Evolutionary conservation across 2,113 vertebrate species (phyloP).

Genomic region (Centropus bengalensis): DNA sequence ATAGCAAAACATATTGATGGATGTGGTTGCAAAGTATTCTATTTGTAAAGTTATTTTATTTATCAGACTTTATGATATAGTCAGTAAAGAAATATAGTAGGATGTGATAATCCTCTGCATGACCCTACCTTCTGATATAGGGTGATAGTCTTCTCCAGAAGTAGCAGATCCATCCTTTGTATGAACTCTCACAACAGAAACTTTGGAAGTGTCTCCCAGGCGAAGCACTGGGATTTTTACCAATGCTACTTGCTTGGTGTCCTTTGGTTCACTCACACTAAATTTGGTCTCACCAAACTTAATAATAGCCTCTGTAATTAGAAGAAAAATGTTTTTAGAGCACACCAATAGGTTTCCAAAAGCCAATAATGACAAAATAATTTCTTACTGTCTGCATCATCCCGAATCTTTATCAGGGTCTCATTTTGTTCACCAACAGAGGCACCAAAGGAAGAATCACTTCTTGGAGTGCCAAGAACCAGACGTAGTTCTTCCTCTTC

Average conservation of each 20-base stretch:
- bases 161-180: constrained; percentile 94
- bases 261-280: constrained; percentile 88
- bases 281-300: constrained; percentile 85
- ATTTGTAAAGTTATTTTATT: neutral
- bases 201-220: constrained; percentile 89
- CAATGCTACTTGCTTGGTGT: constrained; percentile 75
- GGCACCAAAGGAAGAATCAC: constrained; percentile 89
- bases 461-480: constrained; percentile 88
- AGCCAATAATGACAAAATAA: neutral
- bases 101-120: neutral
- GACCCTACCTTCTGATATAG: constrained; percentile 89
- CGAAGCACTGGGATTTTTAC: constrained; percentile 88
- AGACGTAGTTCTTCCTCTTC: constrained; percentile 90
- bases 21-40: neutral
- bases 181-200: constrained; percentile 92
- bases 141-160: constrained; percentile 94
- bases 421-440: constrained; percentile 89
- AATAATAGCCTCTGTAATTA: constrained; percentile 86
- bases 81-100: neutral
- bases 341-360: neutral
- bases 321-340: neutral
- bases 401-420: constrained; percentile 88
- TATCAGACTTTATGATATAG: neutral
- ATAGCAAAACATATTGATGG: neutral
- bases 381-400: constrained; percentile 89